Base-by-base conservation (phyloP, 2,888 invertebrate species). In the Escarpia spicata region DNA sequence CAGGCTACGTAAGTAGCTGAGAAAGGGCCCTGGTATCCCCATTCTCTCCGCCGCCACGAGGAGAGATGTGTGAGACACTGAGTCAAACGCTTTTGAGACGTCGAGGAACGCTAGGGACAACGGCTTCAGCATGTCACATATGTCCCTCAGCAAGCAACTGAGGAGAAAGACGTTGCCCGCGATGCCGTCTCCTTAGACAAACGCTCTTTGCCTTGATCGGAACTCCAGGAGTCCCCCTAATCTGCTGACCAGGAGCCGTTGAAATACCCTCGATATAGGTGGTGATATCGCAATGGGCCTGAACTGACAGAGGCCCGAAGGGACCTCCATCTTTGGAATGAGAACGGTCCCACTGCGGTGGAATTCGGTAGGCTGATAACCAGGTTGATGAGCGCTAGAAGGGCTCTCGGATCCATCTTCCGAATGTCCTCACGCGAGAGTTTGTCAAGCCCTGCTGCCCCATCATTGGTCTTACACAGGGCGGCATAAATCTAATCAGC, bases 321-420 rank as follows among this genome's bases (percentile, higher is more conserved):
- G 91, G 12, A n/a, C 31, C 15, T n/a, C 31, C 15, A 31, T 6
- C 91, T 91, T 31, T 6, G 91, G 91, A n/a, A 75, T 75, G 43
- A 91, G 44, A 19, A 91, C 91, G 0, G 91, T 91, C 6, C 37
- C 0, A 44, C 91, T 91, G 90, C 43, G 37, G n/a, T 37, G 37
- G 91, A 91, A 91, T 19, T 91, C 91, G 37, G 37, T 37, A 3
- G 91, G 91, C 37, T 91, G 91, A 31, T 91, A 91, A 8, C 91
- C 91, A n/a, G 31, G 44, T 91, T 91, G 26, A 91, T 37, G 91
- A n/a, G n/a, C 31, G 91, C 91, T 26, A 44, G 2, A 90, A 3
- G 90, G 9, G 90, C 90, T 9, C 90, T 8, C 9, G 90, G 90
- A 43, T 90, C 3, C 10, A 2, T 2, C 10, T 90, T 90, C 90